Conservation (phyloP, 2,888 invertebrate genomes). For the Harpalus rufipes region DNA sequence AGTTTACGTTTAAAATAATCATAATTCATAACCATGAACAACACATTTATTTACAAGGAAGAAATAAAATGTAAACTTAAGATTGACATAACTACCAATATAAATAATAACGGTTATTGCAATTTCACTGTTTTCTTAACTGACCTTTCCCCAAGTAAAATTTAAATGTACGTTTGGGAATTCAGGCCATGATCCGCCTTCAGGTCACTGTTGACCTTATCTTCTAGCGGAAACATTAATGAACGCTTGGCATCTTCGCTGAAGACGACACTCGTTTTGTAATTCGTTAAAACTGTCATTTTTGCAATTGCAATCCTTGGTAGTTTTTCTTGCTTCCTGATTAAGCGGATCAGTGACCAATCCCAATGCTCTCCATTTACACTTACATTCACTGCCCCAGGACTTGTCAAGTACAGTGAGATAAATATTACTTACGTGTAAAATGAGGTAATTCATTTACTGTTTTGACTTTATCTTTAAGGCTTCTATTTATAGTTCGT, state of each 20-base stretch:
- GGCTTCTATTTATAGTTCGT: too few relatives aligned
- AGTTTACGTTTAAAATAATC: too few relatives aligned
- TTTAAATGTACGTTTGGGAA: slow-evolving; percentile 26
- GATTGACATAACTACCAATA: background rate
- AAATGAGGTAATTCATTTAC: too few relatives aligned
- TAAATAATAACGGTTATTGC: background rate
- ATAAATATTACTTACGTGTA: too few relatives aligned
- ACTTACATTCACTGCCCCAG: background rate
- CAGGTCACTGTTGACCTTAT: slow-evolving; percentile 45
- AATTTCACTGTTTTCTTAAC: slow-evolving; percentile 4
- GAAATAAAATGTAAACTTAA: background rate
- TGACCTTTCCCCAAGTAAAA: slow-evolving; percentile 19
- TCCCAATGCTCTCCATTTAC: slow-evolving; percentile 16
- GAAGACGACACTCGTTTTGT: slow-evolving; percentile 19
- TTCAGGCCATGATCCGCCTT: slow-evolving; percentile 45
- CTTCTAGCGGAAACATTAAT: slow-evolving; percentile 47
- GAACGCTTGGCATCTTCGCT: background rate
- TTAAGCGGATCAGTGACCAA: background rate
- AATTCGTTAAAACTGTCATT: slow-evolving; percentile 43
- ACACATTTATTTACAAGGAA: background rate
- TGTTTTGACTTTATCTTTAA: too few relatives aligned
- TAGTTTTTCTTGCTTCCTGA: slow-evolving; percentile 12
- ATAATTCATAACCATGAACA: too few relatives aligned
- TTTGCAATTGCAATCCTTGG: slow-evolving; percentile 4
- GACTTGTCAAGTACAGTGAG: too few relatives aligned